Evolutionary conservation across 2,797 vertebrate species (phyloP).

Genomic region (Myotis findleyi): DNA sequence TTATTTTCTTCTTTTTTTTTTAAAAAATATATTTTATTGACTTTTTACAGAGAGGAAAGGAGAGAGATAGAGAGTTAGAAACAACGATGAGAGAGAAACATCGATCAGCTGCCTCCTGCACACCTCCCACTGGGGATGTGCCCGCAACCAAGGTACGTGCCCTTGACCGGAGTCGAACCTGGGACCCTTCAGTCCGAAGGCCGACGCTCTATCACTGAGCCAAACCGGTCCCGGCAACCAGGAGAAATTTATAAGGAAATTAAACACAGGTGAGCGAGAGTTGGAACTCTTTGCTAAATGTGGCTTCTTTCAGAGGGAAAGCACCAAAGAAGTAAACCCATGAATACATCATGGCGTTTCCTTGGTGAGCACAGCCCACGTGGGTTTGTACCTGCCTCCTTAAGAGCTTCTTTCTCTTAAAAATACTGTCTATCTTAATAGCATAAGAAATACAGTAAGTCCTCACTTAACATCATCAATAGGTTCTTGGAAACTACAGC

Average conservation of each 20-base stretch:
- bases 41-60: too few relatives aligned
- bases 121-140: too few relatives aligned
- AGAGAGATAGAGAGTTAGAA: too few relatives aligned
- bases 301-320: not conserved
- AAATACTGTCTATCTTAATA: not conserved
- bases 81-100: too few relatives aligned
- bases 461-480: not conserved
- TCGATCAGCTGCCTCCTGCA: too few relatives aligned
- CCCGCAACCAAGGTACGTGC: too few relatives aligned
- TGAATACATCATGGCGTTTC: not conserved
- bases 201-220: too few relatives aligned
- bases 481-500: not conserved
- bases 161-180: too few relatives aligned
- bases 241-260: not conserved
- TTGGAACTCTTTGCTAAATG: not conserved
- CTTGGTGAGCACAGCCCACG: not conserved
- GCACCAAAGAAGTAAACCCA: not conserved
- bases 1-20: not conserved
- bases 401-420: conserved; percentile 9
- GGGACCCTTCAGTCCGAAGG: too few relatives aligned
- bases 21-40: too few relatives aligned
- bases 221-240: not conserved
- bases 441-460: not conserved
- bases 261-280: not conserved
- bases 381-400: not conserved